A percentile compares a stretch with the other conserved stretches of the same genome.
Conservation (phyloP, 1,140 invertebrate species). For the Drosophila parabipectinata region DNA sequence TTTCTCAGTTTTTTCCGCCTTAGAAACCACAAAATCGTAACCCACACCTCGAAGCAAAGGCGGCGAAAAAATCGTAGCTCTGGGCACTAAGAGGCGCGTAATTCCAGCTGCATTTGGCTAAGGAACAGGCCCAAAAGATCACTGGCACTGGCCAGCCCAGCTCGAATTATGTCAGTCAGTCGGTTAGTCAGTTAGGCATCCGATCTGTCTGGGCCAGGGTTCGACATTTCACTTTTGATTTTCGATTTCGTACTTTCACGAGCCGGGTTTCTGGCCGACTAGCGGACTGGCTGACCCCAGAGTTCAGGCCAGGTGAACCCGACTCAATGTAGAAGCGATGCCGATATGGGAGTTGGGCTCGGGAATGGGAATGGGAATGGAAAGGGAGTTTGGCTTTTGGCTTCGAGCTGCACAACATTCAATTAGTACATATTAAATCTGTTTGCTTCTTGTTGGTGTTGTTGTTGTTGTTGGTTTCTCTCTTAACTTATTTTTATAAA, state of each 20-base stretch:
- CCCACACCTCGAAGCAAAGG: constrained; percentile 59
- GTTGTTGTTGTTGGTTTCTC: constrained; percentile 33
- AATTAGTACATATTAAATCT: constrained; percentile 75
- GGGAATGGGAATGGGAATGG: constrained; percentile 5
- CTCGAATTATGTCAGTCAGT: constrained; percentile 39
- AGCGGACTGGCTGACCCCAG: constrained; percentile 31
- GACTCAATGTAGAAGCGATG: constrained; percentile 48
- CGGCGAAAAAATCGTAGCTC: constrained; percentile 31
- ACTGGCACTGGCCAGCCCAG: constrained; percentile 1
- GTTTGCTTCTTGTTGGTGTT: constrained; percentile 48
- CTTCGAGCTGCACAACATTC: constrained; percentile 62
- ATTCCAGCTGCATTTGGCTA: constrained; percentile 49
- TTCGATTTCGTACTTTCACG: constrained; percentile 73
- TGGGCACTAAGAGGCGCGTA: constrained; percentile 34
- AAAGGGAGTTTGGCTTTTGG: constrained; percentile 12
- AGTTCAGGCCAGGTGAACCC: constrained; percentile 56
- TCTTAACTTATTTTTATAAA: constrained; percentile 3
- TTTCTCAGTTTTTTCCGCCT: constrained; percentile 5
- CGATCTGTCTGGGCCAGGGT: constrained; percentile 29
- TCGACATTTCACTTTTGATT: constrained; percentile 69
- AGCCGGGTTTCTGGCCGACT: constrained; percentile 29
- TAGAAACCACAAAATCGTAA: constrained; percentile 62
- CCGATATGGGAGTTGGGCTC: constrained; percentile 27
- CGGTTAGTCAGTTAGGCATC: constrained; percentile 30
- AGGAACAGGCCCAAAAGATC: constrained; percentile 15